Base-by-base conservation (phyloP, 2,888 invertebrate species). In the Temnothorax rugatulus region DNA sequence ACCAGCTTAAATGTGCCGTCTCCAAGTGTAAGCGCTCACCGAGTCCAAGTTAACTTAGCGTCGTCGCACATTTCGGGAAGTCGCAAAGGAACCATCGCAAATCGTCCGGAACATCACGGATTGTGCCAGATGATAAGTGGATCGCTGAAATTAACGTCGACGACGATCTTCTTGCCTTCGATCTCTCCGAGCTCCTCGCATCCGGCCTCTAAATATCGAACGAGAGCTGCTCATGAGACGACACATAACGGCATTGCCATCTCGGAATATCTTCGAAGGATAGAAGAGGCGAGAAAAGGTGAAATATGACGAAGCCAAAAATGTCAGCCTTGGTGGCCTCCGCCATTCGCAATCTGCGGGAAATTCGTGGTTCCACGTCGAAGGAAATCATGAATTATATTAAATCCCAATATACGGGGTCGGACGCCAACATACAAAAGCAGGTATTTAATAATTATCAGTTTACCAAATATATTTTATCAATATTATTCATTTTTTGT, bases 371-470 rank as follows among this genome's bases (percentile, higher is more conserved):
- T 0, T 94, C 94, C 9, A 93, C 94, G 11, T 87, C 92, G 7
- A 94, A 92, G 84, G 93, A 94, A 75, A 95, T 95, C 73, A 88
- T 94, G 86, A 93, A 90, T 82, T 94, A 93, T 77, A 94, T 95
- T 76, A 89, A 86, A 83, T 89, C 93, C 4, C 93, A 94, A 73
- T 92, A 92, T 82, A 90, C 91, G 13, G 86, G 89, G 0, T 81
- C 91, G 8, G 93, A 93, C 21, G 52, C 90, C 9, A 82, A 85
- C 0, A 84, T 93, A 50, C 92, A 93, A 59, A 92, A 92, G 83
- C 92, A 93, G 90, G 94, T 94, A 82, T 18, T 25, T 13, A 21
- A 76, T 50, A n/a, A 68, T 84, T 64, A 44, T 52, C 4, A 47
- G 2, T 54, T 66, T 25, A 29, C 5, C 4, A 4, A 57, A 29